Percentiles rank a stretch among this genome's conserved stretches.
phyloP scores from a whole-genome alignment of 2,888 invertebrate genomes.

The Chydorus sphaericus region DNA sequence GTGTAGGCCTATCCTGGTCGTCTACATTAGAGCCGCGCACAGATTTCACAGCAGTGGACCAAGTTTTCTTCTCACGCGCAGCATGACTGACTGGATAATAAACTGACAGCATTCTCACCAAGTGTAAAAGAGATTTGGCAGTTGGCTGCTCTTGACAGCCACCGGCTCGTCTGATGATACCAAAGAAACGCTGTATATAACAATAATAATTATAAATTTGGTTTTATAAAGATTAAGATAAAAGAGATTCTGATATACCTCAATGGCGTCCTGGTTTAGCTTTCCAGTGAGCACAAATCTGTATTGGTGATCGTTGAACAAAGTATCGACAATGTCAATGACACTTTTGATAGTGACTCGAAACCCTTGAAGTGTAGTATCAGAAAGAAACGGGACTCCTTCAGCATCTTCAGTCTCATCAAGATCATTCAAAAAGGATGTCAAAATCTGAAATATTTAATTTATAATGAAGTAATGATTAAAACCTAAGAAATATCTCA shows the following conservation, averaged over 20 bases:
- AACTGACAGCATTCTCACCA: background rate
- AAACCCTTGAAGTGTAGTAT: background rate
- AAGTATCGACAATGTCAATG: background rate
- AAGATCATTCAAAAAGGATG: background rate
- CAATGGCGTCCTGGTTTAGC: background rate
- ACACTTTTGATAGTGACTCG: background rate
- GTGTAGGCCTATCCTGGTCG: background rate
- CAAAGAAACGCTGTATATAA: background rate
- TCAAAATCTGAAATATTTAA: background rate
- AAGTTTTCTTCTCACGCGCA: too few relatives aligned
- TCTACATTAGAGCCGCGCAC: background rate
- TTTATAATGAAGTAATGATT: too few relatives aligned
- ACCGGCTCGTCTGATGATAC: background rate
- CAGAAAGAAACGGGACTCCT: background rate
- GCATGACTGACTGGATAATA: background rate
- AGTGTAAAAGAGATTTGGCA: background rate
- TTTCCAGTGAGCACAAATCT: background rate
- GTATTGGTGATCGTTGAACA: background rate
- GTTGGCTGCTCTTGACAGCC: background rate
- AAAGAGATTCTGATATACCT: background rate
- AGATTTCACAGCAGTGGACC: too few relatives aligned
- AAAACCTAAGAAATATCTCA: too few relatives aligned
- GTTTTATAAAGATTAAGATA: background rate
- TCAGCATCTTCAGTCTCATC: background rate
- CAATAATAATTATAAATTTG: background rate